A percentile compares a stretch with the other conserved stretches of the same genome.
Evolutionary conservation across 37 sponge, comb jelly and placozoan genomes (phyloP).

Genomic region (Cliona cf. orientalis): DNA sequence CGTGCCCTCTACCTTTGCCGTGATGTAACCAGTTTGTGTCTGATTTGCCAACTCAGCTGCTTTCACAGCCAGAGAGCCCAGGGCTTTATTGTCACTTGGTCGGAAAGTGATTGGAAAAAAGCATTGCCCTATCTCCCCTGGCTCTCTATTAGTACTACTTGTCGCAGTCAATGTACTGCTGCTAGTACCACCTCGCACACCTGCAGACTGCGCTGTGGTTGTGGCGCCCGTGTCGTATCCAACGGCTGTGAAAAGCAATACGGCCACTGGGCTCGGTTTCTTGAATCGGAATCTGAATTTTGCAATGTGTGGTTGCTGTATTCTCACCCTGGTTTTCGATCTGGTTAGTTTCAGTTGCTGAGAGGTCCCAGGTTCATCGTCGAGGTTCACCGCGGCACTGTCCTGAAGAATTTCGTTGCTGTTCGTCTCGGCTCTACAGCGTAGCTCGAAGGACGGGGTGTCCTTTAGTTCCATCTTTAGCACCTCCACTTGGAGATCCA

Average conservation of each 20-base stretch:
- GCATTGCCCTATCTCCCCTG: background rate
- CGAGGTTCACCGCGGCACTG: background rate
- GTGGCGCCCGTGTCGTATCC: background rate
- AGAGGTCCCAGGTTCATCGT: too few relatives aligned
- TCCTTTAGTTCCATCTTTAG: background rate
- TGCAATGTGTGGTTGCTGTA: background rate
- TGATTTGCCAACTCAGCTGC: background rate
- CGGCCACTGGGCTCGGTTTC: background rate
- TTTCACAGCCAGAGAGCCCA: background rate
- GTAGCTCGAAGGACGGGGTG: conserved; percentile 4
- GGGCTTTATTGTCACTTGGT: background rate
- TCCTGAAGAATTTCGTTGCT: background rate
- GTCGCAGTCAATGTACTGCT: too few relatives aligned
- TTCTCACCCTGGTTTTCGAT: too few relatives aligned
- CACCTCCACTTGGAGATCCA: conserved; percentile 49
- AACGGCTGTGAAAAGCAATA: conserved; percentile 2
- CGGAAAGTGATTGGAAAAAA: background rate
- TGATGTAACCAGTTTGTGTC: conserved; percentile 1
- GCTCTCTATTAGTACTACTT: too few relatives aligned
- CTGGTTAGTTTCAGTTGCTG: too few relatives aligned
- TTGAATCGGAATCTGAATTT: conserved; percentile 9
- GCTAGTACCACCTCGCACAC: too few relatives aligned
- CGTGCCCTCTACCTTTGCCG: background rate
- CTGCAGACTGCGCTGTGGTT: too few relatives aligned
- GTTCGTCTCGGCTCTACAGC: conserved; percentile 17